A percentile compares a stretch with the other conserved stretches of the same genome.
These are phyloP conservation scores for Melieria omissa DNA, from an alignment of 2,888 invertebrate genomes.

Conservation along the genomic window DNA sequence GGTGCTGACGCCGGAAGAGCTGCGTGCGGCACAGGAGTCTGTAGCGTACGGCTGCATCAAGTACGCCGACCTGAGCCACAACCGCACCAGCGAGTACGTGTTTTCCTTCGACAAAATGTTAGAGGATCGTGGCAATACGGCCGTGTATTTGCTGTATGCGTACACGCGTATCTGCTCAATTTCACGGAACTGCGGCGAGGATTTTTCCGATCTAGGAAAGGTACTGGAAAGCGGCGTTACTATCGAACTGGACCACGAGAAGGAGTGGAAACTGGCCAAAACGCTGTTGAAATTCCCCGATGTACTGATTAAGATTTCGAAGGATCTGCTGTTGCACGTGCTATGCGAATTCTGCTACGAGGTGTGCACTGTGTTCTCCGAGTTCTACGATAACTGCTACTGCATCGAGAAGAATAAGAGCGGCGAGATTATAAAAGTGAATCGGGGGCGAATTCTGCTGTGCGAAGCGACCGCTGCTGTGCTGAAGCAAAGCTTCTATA, in stretches of 20 bases:
- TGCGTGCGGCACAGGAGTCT: slow-evolving; percentile 86
- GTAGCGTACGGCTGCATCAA: slow-evolving; percentile 99
- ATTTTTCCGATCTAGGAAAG: slow-evolving; percentile 73
- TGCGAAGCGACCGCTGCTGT: slow-evolving; percentile 92
- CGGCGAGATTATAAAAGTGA: slow-evolving; percentile 84
- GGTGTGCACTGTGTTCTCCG: slow-evolving; percentile 90
- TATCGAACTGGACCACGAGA: slow-evolving; percentile 84
- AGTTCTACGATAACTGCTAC: slow-evolving; percentile 98
- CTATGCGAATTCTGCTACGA: slow-evolving; percentile 97
- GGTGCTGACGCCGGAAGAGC: slow-evolving; percentile 82
- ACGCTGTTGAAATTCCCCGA: slow-evolving; percentile 88
- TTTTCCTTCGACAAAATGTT: slow-evolving; percentile 99
- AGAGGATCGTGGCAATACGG: slow-evolving; percentile 98
- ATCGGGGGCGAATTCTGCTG: slow-evolving; percentile 87
- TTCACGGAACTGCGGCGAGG: slow-evolving; percentile 72
- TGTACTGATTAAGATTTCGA: slow-evolving; percentile 81
- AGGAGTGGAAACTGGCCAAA: slow-evolving; percentile 95
- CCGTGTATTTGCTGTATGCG: slow-evolving; percentile 95
- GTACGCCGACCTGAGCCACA: slow-evolving; percentile 96
- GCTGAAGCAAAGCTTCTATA: slow-evolving; percentile 87
- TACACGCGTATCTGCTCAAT: slow-evolving; percentile 94
- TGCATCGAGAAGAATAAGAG: slow-evolving; percentile 92
- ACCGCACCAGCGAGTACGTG: slow-evolving; percentile 92
- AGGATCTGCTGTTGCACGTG: slow-evolving; percentile 84
- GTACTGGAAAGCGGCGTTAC: slow-evolving; percentile 70